Conservation (phyloP, 2,888 invertebrate species). For the Axea sp. region DNA sequence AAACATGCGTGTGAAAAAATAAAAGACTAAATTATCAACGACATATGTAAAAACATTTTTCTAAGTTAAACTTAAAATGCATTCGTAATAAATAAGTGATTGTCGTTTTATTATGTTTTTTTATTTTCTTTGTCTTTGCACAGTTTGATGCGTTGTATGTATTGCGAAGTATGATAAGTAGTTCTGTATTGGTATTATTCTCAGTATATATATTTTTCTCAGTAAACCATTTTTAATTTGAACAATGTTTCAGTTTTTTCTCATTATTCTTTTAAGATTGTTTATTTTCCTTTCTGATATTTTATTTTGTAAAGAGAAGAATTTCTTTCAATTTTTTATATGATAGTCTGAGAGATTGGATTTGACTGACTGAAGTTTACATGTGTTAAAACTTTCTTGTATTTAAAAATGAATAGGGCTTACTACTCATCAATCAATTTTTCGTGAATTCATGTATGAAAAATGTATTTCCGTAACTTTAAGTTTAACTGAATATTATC, state of each 20-base stretch:
- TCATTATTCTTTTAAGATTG: not conserved
- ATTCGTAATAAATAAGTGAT: conserved; percentile 27
- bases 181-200: conserved; percentile 41
- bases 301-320: not conserved
- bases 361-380: conserved; percentile 22
- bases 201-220: conserved; percentile 46
- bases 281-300: not conserved
- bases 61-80: too few relatives aligned
- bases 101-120: conserved; percentile 9
- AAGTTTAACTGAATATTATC: conserved; percentile 54
- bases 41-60: too few relatives aligned
- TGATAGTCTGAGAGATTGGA: conserved; percentile 11
- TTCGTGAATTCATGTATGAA: conserved; percentile 39
- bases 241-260: conserved; percentile 9
- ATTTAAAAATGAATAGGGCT: conserved; percentile 16
- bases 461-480: conserved; percentile 57
- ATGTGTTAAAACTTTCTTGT: conserved; percentile 22
- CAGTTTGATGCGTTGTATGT: conserved; percentile 48
- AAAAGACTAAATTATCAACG: too few relatives aligned
- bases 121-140: conserved; percentile 10
- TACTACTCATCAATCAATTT: conserved; percentile 41
- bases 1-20: too few relatives aligned
- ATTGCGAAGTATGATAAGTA: conserved; percentile 41
- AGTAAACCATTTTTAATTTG: conserved; percentile 49
- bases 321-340: conserved; percentile 4